These are phyloP conservation scores for Didymodactylos carnosus DNA, from an alignment of 2,888 invertebrate species.

Conservation along the genomic window DNA sequence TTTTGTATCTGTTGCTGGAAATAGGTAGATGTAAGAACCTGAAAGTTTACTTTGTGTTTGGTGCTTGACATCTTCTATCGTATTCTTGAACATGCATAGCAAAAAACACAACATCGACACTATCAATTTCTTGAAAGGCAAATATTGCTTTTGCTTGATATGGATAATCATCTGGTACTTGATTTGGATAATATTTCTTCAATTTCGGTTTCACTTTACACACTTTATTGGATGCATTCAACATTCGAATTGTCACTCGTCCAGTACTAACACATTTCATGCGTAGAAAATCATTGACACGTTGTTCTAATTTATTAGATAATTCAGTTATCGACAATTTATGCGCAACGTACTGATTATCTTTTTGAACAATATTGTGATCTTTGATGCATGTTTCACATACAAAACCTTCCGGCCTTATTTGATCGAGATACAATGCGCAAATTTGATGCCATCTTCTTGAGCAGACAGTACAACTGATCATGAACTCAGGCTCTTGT, in stretches of 20 bases:
- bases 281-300: conserved; percentile 87
- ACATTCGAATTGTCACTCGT: conserved; percentile 88
- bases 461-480: conserved; percentile 82
- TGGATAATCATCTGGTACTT: conserved; percentile 67
- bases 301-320: conserved; percentile 84
- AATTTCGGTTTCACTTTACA: conserved; percentile 85
- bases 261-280: conserved; percentile 66
- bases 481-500: conserved; percentile 42
- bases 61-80: conserved; percentile 79
- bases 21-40: neutral
- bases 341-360: neutral
- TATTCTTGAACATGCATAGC: conserved; percentile 99
- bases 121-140: conserved; percentile 97
- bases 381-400: conserved; percentile 89
- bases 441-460: conserved; percentile 94
- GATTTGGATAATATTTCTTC: conserved; percentile 37
- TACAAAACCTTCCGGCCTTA: conserved; percentile 59
- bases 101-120: conserved; percentile 95
- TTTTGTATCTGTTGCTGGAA: neutral
- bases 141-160: conserved; percentile 94
- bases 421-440: conserved; percentile 78
- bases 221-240: conserved; percentile 86
- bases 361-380: conserved; percentile 55
- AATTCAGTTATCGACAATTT: conserved; percentile 55
- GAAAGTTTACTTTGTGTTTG: conserved; percentile 58